phyloP scores from a whole-genome alignment of 2,797 vertebrate species.

The Sorex maritimensis region DNA sequence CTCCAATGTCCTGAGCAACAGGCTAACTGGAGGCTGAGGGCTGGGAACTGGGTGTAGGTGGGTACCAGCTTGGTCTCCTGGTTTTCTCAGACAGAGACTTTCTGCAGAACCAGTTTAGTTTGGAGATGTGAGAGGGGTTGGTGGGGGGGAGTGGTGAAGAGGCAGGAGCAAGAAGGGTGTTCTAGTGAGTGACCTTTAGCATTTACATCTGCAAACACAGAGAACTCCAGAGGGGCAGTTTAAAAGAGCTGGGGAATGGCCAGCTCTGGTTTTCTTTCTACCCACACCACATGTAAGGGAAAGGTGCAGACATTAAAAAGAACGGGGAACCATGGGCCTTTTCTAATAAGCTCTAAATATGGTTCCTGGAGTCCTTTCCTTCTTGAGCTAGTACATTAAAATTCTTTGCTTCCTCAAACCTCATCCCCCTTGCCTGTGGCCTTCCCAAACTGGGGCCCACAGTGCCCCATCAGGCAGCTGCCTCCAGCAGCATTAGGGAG shows the following conservation, averaged over 20 bases:
- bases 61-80: not conserved
- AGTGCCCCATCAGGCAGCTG: conserved; percentile 78
- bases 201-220: conserved; percentile 69
- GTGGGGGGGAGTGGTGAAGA: not conserved
- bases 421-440: not conserved
- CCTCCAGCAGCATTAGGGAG: fast-evolving
- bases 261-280: conserved; percentile 65
- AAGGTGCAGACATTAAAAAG: not conserved
- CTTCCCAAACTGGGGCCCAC: conserved; percentile 63
- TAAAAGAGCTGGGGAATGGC: conserved; percentile 64
- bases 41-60: not conserved
- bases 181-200: conserved; percentile 74
- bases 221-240: not conserved
- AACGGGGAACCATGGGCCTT: not conserved
- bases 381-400: not conserved
- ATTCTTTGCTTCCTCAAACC: not conserved
- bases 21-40: not conserved
- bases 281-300: not conserved
- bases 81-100: not conserved
- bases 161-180: not conserved
- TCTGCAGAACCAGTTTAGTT: not conserved
- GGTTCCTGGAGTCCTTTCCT: not conserved
- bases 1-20: not conserved
- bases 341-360: not conserved
- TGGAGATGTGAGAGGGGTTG: not conserved